A percentile compares a stretch with the other conserved stretches of the same genome.
phyloP scores from a whole-genome alignment of 2,113 vertebrate species.

The Hirundichthys speculiger region DNA sequence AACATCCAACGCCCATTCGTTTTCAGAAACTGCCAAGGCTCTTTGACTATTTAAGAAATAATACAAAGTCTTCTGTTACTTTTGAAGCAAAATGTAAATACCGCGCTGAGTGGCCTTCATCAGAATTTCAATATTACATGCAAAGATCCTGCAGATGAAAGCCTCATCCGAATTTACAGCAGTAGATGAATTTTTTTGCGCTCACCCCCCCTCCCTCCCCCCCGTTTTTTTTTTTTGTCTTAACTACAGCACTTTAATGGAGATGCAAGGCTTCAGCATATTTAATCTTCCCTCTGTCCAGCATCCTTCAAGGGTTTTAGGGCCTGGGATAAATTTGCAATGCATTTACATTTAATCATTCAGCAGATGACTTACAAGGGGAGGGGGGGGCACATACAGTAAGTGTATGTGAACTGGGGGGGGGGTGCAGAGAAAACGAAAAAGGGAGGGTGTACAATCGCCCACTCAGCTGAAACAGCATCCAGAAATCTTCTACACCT shows the following conservation, averaged over 20 bases:
- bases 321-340: slow-evolving; percentile 35
- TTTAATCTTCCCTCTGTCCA: slow-evolving; percentile 5
- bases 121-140: too few relatives aligned
- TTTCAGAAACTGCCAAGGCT: slow-evolving; percentile 36
- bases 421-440: neutral
- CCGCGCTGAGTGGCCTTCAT: slow-evolving; percentile 8
- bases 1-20: neutral
- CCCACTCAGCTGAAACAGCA: slow-evolving; percentile 65
- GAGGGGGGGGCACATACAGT: slow-evolving; percentile 31
- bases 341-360: slow-evolving; percentile 6
- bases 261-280: neutral
- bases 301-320: slow-evolving; percentile 1
- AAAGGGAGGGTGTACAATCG: slow-evolving; percentile 12
- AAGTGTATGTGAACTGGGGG: neutral
- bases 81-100: neutral
- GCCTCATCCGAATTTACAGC: neutral
- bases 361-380: neutral
- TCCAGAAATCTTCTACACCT: slow-evolving; percentile 54
- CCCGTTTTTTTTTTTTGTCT: neutral
- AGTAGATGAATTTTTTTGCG: neutral
- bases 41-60: slow-evolving; percentile 1
- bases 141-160: neutral
- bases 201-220: too few relatives aligned
- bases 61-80: slow-evolving; percentile 12
- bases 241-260: neutral